Conservation (phyloP, 2,113 vertebrate species). For the Phrynocephalus versicolor region DNA sequence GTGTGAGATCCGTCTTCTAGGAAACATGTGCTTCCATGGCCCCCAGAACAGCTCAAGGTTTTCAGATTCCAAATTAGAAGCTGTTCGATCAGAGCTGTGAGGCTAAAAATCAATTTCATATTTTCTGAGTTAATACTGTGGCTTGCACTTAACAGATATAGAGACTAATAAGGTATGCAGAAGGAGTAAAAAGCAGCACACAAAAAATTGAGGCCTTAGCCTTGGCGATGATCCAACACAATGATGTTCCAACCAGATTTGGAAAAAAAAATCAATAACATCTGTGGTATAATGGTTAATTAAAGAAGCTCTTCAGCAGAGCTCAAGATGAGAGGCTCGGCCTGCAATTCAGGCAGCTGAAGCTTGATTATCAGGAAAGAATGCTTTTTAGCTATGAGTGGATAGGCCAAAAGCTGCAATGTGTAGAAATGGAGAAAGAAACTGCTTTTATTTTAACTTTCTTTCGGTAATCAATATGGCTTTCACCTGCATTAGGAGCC, state of each 20-base stretch:
- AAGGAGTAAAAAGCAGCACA: conserved; percentile 83
- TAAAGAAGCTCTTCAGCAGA: conserved; percentile 98
- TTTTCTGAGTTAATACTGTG: conserved; percentile 95
- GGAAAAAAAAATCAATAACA: conserved; percentile 96
- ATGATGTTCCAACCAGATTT: conserved; percentile 93
- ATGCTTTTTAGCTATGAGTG: conserved; percentile 97
- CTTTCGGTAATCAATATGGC: conserved; percentile 80
- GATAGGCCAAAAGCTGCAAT: conserved; percentile 94
- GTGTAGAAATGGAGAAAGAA: conserved; percentile 80
- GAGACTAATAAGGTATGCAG: conserved; percentile 99
- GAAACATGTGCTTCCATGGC: conserved; percentile 70
- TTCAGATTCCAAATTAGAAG: conserved; percentile 88
- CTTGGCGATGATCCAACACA: conserved; percentile 94
- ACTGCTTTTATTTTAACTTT: conserved; percentile 84
- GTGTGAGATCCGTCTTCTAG: conserved; percentile 73
- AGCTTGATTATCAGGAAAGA: conserved; percentile 99
- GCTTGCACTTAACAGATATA: conserved; percentile 92
- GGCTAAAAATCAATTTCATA: conserved; percentile 97
- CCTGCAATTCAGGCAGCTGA: conserved; percentile 94
- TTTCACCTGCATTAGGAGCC: conserved; percentile 77
- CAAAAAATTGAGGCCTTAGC: conserved; percentile 86
- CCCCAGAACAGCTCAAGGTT: conserved; percentile 74
- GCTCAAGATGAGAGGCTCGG: conserved; percentile 97
- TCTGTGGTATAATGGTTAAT: conserved; percentile 99
- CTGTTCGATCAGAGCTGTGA: conserved; percentile 83